Conservation (phyloP, 2,113 vertebrate species). For the Pomatostomus ruficeps region DNA sequence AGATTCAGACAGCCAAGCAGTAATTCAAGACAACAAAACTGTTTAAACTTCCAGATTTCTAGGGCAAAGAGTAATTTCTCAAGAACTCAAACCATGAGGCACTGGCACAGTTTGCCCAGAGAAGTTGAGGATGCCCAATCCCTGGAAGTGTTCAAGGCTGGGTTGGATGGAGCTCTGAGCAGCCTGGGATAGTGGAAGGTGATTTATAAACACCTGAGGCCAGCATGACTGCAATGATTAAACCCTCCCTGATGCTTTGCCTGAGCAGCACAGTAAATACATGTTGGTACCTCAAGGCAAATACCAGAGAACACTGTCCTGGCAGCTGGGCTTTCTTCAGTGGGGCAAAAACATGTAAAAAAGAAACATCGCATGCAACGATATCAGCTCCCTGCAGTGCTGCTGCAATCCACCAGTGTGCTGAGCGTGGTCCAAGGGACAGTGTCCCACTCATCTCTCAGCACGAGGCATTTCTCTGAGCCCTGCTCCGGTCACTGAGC, state of each 20-base stretch:
- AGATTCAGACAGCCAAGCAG: not conserved
- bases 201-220: not conserved
- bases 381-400: not conserved
- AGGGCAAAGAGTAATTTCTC: not conserved
- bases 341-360: not conserved
- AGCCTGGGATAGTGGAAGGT: not conserved
- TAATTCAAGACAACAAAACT: not conserved
- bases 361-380: not conserved
- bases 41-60: not conserved
- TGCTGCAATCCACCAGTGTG: not conserved
- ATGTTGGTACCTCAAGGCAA: not conserved
- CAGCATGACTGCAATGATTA: not conserved
- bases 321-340: not conserved
- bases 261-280: not conserved
- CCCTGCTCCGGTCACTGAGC: not conserved
- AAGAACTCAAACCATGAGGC: not conserved
- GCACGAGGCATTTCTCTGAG: accelerated
- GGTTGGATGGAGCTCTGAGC: not conserved
- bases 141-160: not conserved
- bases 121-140: not conserved
- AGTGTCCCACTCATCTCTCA: not conserved
- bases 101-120: not conserved
- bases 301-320: not conserved
- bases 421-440: not conserved
- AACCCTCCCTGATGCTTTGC: not conserved